These are phyloP conservation scores for Mantis religiosa DNA, from an alignment of 2,888 invertebrate species.

Conservation along the genomic window DNA sequence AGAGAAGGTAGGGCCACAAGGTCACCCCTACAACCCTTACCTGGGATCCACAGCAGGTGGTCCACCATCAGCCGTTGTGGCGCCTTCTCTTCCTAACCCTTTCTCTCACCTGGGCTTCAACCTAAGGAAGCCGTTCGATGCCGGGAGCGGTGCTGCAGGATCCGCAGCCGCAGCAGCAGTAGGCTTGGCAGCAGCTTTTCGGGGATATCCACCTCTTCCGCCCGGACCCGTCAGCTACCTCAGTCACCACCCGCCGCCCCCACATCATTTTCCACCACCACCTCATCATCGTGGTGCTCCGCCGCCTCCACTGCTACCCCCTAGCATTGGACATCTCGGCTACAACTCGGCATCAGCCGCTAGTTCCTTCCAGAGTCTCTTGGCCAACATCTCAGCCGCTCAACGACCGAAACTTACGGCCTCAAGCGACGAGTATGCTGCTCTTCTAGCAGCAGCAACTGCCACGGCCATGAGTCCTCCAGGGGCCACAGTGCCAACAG, in stretches of 20 bases:
- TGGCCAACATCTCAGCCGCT: conserved; percentile 72
- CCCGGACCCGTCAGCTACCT: conserved; percentile 53
- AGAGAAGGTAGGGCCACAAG: conserved; percentile 87
- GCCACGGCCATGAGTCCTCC: conserved; percentile 44
- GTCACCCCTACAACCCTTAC: conserved; percentile 76
- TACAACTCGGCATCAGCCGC: conserved; percentile 47
- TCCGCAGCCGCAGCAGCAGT: conserved; percentile 63
- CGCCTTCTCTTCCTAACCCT: conserved; percentile 76
- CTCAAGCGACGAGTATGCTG: conserved; percentile 39
- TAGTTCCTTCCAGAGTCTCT: conserved; percentile 75
- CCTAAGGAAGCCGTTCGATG: conserved; percentile 68
- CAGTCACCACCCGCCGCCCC: conserved; percentile 55
- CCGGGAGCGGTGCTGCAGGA: conserved; percentile 42
- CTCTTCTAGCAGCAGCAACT: conserved; percentile 43
- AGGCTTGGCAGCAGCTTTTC: conserved; percentile 52
- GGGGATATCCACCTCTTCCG: conserved; percentile 54
- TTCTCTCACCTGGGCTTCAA: conserved; percentile 75
- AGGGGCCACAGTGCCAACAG: conserved; percentile 10
- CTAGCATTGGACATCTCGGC: conserved; percentile 52
- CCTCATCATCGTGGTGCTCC: conserved; percentile 52
- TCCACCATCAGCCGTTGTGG: conserved; percentile 57
- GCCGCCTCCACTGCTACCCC: conserved; percentile 60
- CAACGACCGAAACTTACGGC: conserved; percentile 49
- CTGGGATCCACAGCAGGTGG: conserved; percentile 61
- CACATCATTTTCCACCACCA: conserved; percentile 47